Base-by-base conservation (phyloP, 1,140 invertebrate genomes). In the Penaeus chinensis region DNA sequence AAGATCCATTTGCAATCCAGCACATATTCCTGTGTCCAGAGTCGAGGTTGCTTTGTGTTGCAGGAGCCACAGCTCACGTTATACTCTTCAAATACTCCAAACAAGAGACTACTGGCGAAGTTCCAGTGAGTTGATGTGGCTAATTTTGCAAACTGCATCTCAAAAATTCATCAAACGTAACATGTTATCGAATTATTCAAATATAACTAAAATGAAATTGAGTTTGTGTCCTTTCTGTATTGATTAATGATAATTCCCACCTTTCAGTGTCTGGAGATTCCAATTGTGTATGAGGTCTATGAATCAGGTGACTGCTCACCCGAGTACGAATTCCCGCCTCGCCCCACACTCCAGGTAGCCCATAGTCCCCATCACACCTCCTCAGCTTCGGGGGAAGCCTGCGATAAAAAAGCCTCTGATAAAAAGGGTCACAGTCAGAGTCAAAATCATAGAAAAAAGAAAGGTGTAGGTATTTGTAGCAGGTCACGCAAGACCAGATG, bases 1-100 rank as follows among this genome's bases (percentile, higher is more conserved):
- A 97, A 87, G 97, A 98, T 92, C 97, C 97, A 5, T 96, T 99
- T 92, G 97, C 97, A n/a, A 95, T 99, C 89, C 96, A 98, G 92
- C 94, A 97, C 90, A 96, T 99, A 91, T 96, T 96, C 90, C 93
- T 99, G 90, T 99, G 98, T 92, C 95, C 97, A 2, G 98, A 99
- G 93, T 98, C 97, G 90, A 94, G 96, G 71, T 95, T 97, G 89
- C 93, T 99, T 85, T 96, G 95, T 90, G 94, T 99, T 27, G 98
- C 97, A 84, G 97, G 98, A 19, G 95, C 96, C 61, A 95, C 96
- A 90, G 96, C 96, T 88, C 98, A 99, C 93, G 96, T 99, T 90
- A 95, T 99, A 90, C 93, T 99, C 42, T 99, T 98, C 93, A 97
- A 97, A 92, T 99, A 98, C 93, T 95, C 96, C 87, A 99, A 99